Base-by-base conservation (phyloP, 2,113 vertebrate genomes). In the Piaya cayana region DNA sequence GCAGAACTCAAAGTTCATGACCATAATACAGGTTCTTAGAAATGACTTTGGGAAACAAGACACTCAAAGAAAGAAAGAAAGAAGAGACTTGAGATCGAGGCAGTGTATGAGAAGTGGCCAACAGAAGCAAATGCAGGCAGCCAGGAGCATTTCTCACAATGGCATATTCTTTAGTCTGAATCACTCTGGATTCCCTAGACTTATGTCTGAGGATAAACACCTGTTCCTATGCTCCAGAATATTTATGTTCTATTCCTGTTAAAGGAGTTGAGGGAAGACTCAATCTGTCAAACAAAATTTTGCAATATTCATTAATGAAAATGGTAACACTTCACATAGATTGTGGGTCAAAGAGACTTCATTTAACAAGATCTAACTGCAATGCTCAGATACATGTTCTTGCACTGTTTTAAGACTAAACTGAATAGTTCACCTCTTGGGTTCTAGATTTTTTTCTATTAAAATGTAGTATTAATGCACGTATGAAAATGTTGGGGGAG, bases 41-140 rank as follows among this genome's bases (percentile, higher is more conserved):
- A 60, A 20, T 7, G 11, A 74, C 19, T 70, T 52, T 20, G 71
- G 71, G 71, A 32, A 64, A 45, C 1, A 6, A 77, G 4, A 12
- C 15, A 36, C 43, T 36, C 29, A 15, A 64, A 71, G 32, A 71
- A 55, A 3, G 8, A 37, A 47, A 32, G 2, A 19, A 19, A 50
- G 11, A 27, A 36, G 19, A 67, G n/a, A 37, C 1, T 62, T 1
- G 0, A 70, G 27, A 67, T 9, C 0, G 8, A 34, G 34, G 20
- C 30, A 45, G 21, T 0, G 11, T 17, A 9, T 5, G 52, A 58
- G 17, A 79, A 82, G 11, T 29, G 15, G 4, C 42, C 47, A 70
- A 37, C 22, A 55, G n/a, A 62, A 36, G 27, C 37, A 62, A 58
- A 21, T 2, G 26, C 12, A 27, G 77, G 43, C 68, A n/a, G 29